Evolutionary conservation across 1,140 invertebrate species (phyloP).

Genomic region (Hestina assimilis): DNA sequence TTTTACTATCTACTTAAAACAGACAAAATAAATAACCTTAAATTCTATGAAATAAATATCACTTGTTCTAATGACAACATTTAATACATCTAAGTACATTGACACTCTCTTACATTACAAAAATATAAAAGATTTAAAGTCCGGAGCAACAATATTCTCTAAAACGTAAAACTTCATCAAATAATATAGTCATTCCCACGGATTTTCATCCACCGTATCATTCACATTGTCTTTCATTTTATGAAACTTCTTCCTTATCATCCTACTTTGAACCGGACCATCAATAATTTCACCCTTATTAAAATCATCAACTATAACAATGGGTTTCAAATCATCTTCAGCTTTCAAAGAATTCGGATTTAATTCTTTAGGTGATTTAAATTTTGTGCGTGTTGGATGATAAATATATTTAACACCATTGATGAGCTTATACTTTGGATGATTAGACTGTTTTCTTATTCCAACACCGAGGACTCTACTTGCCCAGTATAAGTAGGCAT

Average conservation of each 20-base stretch:
- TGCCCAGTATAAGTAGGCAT: slow-evolving; percentile 51
- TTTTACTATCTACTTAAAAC: no score
- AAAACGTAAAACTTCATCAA: slow-evolving; percentile 67
- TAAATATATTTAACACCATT: slow-evolving; percentile 60
- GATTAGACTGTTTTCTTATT: slow-evolving; percentile 29
- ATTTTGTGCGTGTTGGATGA: slow-evolving; percentile 43
- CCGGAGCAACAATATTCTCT: slow-evolving; percentile 57
- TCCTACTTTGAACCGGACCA: slow-evolving; percentile 45
- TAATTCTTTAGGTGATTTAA: slow-evolving; percentile 41
- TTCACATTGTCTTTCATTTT: slow-evolving; percentile 57
- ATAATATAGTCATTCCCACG: slow-evolving; percentile 76
- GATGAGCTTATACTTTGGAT: slow-evolving; percentile 50
- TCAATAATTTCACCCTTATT: slow-evolving; percentile 64
- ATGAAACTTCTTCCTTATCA: slow-evolving; percentile 53
- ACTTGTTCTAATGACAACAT: background rate
- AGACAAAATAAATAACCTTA: background rate
- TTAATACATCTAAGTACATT: no score
- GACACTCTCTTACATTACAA: slow-evolving; percentile 34
- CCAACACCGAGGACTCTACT: slow-evolving; percentile 44
- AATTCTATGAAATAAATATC: background rate
- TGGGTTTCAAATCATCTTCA: slow-evolving; percentile 48
- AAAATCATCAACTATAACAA: slow-evolving; percentile 56
- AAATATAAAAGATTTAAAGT: slow-evolving; percentile 59
- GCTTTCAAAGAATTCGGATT: slow-evolving; percentile 28
- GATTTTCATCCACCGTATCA: slow-evolving; percentile 62